Evolutionary conservation across 1,140 invertebrate species (phyloP).

Genomic region (Dolichoris vasculosae): DNA sequence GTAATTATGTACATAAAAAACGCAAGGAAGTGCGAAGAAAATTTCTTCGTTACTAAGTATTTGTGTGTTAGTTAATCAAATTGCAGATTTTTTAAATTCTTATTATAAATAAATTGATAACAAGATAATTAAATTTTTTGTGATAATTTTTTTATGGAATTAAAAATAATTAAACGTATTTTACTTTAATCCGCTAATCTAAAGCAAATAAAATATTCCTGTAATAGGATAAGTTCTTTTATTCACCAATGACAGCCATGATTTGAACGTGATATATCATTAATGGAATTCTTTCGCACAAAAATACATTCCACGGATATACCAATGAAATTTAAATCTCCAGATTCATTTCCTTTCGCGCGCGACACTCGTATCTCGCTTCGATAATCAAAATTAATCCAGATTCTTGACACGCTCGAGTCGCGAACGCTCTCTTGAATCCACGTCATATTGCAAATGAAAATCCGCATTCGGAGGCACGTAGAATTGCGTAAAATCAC

Average conservation of each 20-base stretch:
- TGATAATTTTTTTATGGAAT: no score
- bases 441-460: conserved; percentile 29
- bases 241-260: not conserved
- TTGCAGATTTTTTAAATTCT: no score
- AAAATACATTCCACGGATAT: conserved; percentile 15
- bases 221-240: not conserved
- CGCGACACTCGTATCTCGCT: not conserved
- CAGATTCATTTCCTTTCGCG: conserved; percentile 32
- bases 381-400: conserved; percentile 48
- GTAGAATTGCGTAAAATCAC: not conserved
- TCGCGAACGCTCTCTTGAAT: conserved; percentile 1
- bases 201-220: not conserved
- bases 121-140: no score
- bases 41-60: not conserved
- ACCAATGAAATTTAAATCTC: conserved; percentile 38
- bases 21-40: not conserved
- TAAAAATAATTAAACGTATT: not conserved
- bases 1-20: not conserved
- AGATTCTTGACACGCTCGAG: conserved; percentile 33
- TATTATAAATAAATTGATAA: no score
- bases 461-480: conserved; percentile 7
- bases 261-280: not conserved
- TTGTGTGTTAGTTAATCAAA: no score
- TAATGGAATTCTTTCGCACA: not conserved
- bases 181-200: not conserved